Percentiles rank a stretch among this genome's conserved stretches.
Evolutionary conservation across 2,113 vertebrate genomes (phyloP).

Genomic region (Myocastor coypus): DNA sequence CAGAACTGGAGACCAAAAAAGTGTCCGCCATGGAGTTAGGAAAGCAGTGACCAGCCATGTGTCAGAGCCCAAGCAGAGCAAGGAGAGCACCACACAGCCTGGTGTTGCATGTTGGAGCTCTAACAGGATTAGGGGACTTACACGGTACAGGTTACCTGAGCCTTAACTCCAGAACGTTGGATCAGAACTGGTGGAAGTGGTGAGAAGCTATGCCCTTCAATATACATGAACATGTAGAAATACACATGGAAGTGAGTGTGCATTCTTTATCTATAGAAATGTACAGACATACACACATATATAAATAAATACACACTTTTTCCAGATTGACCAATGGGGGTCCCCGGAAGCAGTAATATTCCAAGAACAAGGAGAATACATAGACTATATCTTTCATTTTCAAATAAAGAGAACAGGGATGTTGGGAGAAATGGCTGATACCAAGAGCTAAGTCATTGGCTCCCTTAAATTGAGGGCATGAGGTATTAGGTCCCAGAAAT

Average conservation of each 20-base stretch:
- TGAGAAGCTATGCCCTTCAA: not conserved
- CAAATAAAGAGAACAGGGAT: conserved; percentile 19
- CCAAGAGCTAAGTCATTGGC: not conserved
- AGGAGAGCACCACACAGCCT: not conserved
- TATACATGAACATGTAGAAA: not conserved
- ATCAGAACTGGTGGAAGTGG: not conserved
- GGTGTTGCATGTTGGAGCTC: not conserved
- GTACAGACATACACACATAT: not conserved
- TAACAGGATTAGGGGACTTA: not conserved
- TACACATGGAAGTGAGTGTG: not conserved
- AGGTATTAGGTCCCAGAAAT: not conserved
- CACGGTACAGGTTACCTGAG: not conserved
- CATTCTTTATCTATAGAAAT: not conserved
- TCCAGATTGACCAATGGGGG: not conserved
- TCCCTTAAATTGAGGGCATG: not conserved
- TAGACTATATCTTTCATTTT: not conserved
- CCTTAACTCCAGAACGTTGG: not conserved
- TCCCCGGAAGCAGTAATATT: not conserved
- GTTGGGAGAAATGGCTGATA: not conserved
- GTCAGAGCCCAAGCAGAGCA: not conserved
- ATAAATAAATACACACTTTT: not conserved
- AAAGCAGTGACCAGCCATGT: not conserved
- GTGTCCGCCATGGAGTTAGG: not conserved
- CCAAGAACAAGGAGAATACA: not conserved
- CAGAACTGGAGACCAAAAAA: not conserved